phyloP scores from a whole-genome alignment of 1,140 invertebrate species.

The Drosophila burlai region DNA sequence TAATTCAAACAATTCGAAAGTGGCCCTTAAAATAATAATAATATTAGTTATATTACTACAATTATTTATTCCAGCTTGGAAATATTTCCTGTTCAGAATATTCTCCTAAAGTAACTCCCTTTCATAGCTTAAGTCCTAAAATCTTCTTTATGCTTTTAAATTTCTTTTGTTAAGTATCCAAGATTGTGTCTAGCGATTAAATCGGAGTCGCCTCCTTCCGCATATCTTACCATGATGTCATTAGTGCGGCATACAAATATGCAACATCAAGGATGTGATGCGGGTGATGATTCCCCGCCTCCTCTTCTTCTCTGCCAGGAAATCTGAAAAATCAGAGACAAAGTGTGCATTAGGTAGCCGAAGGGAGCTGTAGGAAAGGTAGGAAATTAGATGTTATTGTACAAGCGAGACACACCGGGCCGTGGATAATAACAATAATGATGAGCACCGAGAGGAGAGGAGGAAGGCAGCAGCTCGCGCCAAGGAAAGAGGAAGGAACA shows the following conservation, averaged over 20 bases:
- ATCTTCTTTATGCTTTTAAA: neutral
- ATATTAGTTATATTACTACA: too few species aligned
- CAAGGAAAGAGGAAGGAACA: conserved; percentile 43
- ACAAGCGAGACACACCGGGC: conserved; percentile 78
- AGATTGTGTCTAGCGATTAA: conserved; percentile 20
- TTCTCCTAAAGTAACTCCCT: neutral
- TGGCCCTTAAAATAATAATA: neutral
- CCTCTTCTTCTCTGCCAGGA: conserved; percentile 5
- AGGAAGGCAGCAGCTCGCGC: conserved; percentile 59
- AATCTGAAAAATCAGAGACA: conserved; percentile 62
- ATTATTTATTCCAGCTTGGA: neutral
- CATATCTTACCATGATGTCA: conserved; percentile 45
- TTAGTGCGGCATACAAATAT: conserved; percentile 70
- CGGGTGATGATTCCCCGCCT: conserved; percentile 57
- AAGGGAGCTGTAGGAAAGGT: conserved; percentile 38
- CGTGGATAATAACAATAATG: conserved; percentile 80
- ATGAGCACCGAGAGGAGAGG: conserved; percentile 44
- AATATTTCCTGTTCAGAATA: neutral
- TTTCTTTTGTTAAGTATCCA: conserved; percentile 8
- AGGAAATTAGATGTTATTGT: conserved; percentile 83
- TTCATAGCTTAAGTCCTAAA: too few species aligned
- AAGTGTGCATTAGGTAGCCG: conserved; percentile 52
- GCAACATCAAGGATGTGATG: conserved; percentile 63
- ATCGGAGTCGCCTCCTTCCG: conserved; percentile 21
- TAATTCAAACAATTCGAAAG: neutral